Evolutionary conservation across 2,113 vertebrate species (phyloP), one percentile per base, ranked within the genome.

Genomic region (Cryptotis parvus): DNA sequence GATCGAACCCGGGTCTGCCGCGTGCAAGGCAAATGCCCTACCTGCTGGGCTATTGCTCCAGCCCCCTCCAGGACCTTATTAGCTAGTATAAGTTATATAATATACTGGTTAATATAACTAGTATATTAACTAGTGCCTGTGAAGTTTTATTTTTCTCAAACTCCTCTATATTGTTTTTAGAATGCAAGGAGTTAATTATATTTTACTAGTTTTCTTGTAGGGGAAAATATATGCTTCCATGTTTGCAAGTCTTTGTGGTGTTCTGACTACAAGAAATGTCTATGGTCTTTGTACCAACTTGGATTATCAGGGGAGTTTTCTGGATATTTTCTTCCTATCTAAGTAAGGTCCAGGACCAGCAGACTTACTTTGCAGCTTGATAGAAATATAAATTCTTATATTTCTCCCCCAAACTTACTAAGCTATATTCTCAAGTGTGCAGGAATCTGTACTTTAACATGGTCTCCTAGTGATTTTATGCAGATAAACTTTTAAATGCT

Each of bases 91-190:
- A n/a, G n/a, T n/a, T n/a, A n/a, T n/a, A n/a, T n/a, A n/a, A n/a
- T n/a, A n/a, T n/a, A n/a, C n/a, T n/a, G n/a, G n/a, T n/a, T n/a
- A n/a, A n/a, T n/a, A n/a, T n/a, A n/a, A n/a, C n/a, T n/a, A n/a
- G n/a, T n/a, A n/a, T n/a, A n/a, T n/a, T n/a, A n/a, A n/a, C n/a
- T 92, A 84, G 41, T 72, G 33, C 91, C 52, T 10, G 14, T n/a
- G 24, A 55, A 55, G 24, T 22, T 58, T 58, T 58, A 20, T 58
- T 58, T 58, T 58, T 20, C 52, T 65, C 26, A 35, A 20, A 66
- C 49, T 33, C 74, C n/a, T 43, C 37, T n/a, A 7, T 83, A 68
- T 31, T 92, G 4, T 78, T 94, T 95, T 93, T 89, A 94, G 91
- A 87, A 6, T 82, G 20, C 33, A 61, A 89, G 76, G 65, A 94